A percentile compares a stretch with the other conserved stretches of the same genome.
Evolutionary conservation across 2,888 invertebrate genomes (phyloP).

Genomic region (Mantis religiosa): DNA sequence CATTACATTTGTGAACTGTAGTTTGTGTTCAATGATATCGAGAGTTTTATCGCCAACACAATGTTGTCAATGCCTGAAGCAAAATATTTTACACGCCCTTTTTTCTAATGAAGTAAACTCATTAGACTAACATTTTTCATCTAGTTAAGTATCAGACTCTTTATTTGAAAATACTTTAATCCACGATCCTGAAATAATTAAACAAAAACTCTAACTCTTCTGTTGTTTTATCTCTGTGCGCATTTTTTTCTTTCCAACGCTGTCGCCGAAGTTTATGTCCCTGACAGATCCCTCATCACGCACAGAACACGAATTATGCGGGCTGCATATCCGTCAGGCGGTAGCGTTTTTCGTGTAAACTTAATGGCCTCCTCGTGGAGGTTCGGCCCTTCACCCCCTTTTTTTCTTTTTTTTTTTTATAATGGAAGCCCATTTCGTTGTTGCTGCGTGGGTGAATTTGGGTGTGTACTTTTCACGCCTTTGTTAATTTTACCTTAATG

Average conservation of each 20-base stretch:
- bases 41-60: no score
- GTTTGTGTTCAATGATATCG: no score
- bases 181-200: not conserved
- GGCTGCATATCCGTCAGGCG: not conserved
- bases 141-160: not conserved
- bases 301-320: not conserved
- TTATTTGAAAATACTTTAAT: not conserved
- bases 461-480: no score
- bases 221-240: not conserved
- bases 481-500: no score
- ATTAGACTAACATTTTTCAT: not conserved
- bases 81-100: no score
- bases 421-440: no score
- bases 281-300: not conserved
- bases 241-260: not conserved
- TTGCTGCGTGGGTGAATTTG: no score
- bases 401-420: no score
- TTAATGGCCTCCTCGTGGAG: not conserved
- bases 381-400: no score
- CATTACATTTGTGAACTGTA: no score
- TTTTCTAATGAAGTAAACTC: no score
- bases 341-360: not conserved
- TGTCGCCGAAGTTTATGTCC: not conserved
- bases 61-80: no score
- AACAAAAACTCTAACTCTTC: not conserved